phyloP scores from a whole-genome alignment of 2,797 vertebrate genomes.

The Lacerta agilis region DNA sequence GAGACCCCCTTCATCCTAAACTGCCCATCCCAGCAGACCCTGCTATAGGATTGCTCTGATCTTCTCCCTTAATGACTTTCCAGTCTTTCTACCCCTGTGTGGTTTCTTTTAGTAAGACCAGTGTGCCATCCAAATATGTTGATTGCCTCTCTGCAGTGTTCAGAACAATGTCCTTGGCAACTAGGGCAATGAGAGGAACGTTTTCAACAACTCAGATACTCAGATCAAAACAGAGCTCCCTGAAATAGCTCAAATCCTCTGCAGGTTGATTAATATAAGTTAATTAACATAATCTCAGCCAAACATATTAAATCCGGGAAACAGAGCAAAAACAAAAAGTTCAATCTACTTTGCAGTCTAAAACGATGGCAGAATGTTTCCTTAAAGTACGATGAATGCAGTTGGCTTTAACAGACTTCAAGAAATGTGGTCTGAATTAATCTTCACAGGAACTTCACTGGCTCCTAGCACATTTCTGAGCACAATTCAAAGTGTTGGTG shows the following conservation, averaged over 20 bases:
- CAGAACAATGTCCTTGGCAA: neutral
- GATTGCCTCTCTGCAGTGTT: neutral
- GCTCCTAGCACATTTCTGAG: neutral
- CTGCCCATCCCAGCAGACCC: no score
- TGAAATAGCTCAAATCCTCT: slow-evolving; percentile 19
- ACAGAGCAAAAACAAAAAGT: neutral
- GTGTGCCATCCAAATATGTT: neutral
- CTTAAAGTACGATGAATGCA: neutral
- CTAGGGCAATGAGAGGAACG: neutral
- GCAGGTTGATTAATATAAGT: slow-evolving; percentile 4
- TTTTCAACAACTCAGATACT: neutral
- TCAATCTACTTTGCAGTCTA: neutral
- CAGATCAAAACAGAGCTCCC: neutral
- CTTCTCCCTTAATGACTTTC: neutral
- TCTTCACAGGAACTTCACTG: neutral
- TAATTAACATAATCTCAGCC: neutral
- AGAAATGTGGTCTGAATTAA: neutral
- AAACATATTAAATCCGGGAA: neutral
- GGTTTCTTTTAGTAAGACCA: neutral
- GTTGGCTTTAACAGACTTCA: neutral
- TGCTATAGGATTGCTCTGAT: no score
- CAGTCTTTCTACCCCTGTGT: neutral
- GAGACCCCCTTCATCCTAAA: no score
- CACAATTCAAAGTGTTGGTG: no score
- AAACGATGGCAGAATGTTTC: neutral